phyloP scores from a whole-genome alignment of 2,888 invertebrate species.

The Linnaemya tessellans region DNA sequence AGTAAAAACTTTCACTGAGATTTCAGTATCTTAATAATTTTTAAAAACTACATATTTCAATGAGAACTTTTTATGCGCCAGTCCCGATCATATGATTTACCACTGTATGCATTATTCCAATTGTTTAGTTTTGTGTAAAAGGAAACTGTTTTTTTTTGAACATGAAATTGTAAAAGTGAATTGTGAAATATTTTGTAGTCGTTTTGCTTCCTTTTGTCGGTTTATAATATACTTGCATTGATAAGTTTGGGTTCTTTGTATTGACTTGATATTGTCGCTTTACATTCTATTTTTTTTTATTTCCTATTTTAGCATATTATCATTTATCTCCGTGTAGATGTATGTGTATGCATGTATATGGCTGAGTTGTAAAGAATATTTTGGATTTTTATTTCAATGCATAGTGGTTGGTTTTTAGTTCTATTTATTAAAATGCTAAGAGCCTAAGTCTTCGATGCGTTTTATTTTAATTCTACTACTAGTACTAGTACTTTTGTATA shows the following conservation, averaged over 20 bases:
- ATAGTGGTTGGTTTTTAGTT: background rate
- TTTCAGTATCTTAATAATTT: no score
- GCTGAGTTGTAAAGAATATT: background rate
- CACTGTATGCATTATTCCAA: no score
- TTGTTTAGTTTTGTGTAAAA: background rate
- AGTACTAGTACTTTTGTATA: conserved; percentile 24
- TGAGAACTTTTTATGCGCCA: no score
- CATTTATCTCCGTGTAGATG: background rate
- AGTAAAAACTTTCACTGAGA: no score
- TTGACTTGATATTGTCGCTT: conserved; percentile 52
- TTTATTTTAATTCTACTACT: conserved; percentile 29
- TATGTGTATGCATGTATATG: no score
- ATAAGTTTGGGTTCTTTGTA: conserved; percentile 1
- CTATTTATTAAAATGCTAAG: conserved; percentile 37
- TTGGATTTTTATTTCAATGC: background rate
- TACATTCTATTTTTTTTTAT: background rate
- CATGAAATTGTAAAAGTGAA: background rate
- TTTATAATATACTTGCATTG: conserved; percentile 28
- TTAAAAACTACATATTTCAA: no score
- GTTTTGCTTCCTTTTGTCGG: background rate
- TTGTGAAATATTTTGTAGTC: no score
- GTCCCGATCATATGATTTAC: no score
- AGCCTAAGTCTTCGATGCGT: conserved; percentile 65
- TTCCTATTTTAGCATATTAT: conserved; percentile 19
- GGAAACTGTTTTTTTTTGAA: background rate